phyloP scores from a whole-genome alignment of 2,113 vertebrate species.

The Platysternon megacephalum region DNA sequence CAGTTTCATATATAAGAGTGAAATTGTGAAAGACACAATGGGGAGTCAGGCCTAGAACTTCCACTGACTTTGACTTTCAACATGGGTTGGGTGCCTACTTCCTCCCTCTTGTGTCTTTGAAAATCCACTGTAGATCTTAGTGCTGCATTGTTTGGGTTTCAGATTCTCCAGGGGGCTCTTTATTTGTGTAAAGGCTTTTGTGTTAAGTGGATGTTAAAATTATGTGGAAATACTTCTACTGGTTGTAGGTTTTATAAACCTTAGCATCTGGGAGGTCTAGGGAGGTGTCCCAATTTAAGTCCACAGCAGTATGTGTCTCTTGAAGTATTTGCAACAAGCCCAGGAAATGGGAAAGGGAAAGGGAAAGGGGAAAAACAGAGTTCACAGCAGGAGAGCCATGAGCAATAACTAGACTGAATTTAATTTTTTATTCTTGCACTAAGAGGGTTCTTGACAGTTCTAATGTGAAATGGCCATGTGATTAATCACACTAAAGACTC shows the following conservation, averaged over 20 bases:
- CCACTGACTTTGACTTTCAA: background rate
- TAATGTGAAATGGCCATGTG: background rate
- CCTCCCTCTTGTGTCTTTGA: background rate
- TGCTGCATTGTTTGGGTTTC: background rate
- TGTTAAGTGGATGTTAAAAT: background rate
- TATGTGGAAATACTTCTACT: background rate
- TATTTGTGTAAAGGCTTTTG: background rate
- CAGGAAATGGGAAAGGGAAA: background rate
- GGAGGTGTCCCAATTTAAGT: background rate
- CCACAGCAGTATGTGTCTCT: background rate
- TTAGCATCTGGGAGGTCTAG: background rate
- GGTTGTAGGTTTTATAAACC: background rate
- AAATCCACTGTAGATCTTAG: background rate
- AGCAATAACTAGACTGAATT: background rate
- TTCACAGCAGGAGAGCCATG: background rate
- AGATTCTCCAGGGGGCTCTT: background rate
- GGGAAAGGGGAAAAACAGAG: background rate
- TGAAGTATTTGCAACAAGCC: background rate
- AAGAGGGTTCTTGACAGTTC: conserved; percentile 8
- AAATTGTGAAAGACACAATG: background rate
- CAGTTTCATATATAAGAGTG: background rate
- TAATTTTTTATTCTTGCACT: conserved; percentile 1
- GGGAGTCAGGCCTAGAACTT: background rate
- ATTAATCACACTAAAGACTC: conserved; percentile 18
- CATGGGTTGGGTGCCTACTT: background rate